phyloP scores from a whole-genome alignment of 2,797 vertebrate genomes.

The Momotus momota region DNA sequence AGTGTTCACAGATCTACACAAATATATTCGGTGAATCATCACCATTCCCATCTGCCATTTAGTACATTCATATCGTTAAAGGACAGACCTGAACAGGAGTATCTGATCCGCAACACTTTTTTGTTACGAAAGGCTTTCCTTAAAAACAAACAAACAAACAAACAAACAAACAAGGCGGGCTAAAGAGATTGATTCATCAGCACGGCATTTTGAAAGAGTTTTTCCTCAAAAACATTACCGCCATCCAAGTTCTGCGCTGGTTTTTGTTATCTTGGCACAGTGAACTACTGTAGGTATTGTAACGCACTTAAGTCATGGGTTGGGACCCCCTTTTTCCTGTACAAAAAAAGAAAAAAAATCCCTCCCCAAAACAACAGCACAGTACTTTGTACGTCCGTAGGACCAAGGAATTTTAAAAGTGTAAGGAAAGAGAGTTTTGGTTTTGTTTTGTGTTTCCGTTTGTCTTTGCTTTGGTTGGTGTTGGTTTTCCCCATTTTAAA shows the following conservation, averaged over 20 bases:
- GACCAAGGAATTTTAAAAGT: neutral
- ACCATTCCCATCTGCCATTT: constrained; percentile 20
- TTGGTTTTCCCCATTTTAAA: neutral
- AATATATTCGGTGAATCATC: constrained; percentile 21
- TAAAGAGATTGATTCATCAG: neutral
- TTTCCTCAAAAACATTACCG: neutral
- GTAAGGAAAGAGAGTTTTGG: neutral
- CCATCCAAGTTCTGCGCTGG: neutral
- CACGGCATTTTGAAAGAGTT: neutral
- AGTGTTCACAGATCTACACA: neutral
- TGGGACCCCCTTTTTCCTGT: neutral
- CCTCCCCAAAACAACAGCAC: neutral
- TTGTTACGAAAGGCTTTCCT: neutral
- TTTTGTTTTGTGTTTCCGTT: neutral
- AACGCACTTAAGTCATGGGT: neutral
- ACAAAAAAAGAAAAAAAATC: neutral
- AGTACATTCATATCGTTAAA: neutral
- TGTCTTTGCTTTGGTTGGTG: too few species aligned
- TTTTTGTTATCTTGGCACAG: neutral
- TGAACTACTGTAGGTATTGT: neutral
- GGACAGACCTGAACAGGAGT: neutral
- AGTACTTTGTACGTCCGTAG: neutral
- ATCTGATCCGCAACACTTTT: neutral
- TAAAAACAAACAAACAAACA: neutral
- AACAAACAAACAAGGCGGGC: too few species aligned